Evolutionary conservation across 1,140 invertebrate species (phyloP).

Genomic region (Drosophila aff.): DNA sequence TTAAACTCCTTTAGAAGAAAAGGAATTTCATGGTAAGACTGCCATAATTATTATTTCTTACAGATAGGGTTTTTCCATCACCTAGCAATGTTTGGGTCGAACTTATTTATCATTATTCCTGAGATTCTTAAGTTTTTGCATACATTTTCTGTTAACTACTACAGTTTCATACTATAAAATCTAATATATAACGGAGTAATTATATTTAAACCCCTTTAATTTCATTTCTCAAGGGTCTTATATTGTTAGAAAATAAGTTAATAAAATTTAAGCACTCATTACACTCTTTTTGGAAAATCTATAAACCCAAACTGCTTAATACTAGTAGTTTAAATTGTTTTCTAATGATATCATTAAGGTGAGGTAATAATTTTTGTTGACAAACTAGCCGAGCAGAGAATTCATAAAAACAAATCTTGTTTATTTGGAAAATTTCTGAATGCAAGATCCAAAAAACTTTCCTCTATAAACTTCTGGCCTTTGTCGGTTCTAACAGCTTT

Average conservation of each 20-base stretch:
- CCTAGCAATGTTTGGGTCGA: not conserved
- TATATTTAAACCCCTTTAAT: no score
- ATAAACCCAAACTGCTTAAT: not conserved
- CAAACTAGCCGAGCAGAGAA: not conserved
- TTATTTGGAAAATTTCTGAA: slow-evolving; percentile 16
- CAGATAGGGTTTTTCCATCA: no score
- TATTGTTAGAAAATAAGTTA: not conserved
- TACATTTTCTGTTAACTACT: no score
- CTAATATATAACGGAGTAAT: no score
- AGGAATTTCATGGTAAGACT: not conserved
- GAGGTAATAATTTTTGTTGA: slow-evolving; percentile 10
- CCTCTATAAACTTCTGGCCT: slow-evolving; percentile 4
- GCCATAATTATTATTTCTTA: not conserved
- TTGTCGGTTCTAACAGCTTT: slow-evolving; percentile 30
- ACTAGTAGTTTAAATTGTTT: not conserved
- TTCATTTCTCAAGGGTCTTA: no score
- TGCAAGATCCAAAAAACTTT: slow-evolving; percentile 26
- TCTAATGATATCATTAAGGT: not conserved
- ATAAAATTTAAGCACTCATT: not conserved
- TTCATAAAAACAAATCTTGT: not conserved
- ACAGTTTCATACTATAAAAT: no score
- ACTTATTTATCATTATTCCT: not conserved
- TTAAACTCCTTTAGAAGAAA: not conserved
- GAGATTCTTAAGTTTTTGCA: no score
- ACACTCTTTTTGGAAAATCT: not conserved